Base-by-base conservation (phyloP, 2,113 vertebrate species). In the Melanostigma gelatinosum region DNA sequence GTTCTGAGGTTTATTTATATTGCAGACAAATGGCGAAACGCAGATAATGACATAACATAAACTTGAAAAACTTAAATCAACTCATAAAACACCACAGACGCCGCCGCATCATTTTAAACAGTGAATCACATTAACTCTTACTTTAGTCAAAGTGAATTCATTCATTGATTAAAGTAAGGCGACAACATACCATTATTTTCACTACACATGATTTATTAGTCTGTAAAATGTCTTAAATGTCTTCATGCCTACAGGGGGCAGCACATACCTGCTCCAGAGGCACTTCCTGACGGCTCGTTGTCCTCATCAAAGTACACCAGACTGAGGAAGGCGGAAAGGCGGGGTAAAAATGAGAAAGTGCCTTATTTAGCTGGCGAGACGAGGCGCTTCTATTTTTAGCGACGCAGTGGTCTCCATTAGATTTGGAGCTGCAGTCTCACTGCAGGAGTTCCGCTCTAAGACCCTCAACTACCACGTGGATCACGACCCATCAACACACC, bases 281-380 rank as follows among this genome's bases (percentile, higher is more conserved):
- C 82, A 54, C 85, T 82, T 86, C 80, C 86, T 38, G 83, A 52
- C 40, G 87, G 83, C 27, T 83, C 84, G 71, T 95, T 85, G 72
- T 95, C 92, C 15, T 96, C 95, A 84, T 95, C 95, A 90, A 96
- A 93, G 58, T 94, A 94, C 84, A 95, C 90, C 85, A 96, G 87
- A 75, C 96, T 97, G 70, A 77, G 36, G 63, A 60, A 42, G 22
- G 24, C 40, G 36, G 18, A 73, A 24, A 36, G 3, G 24, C 24
- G 24, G 7, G 54, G 11, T 34, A 22, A 15, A 24, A 81, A 65
- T 15, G n/a, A 75, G 5, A 79, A 74, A 48, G 46, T 27, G 48
- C 15, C n/a, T 77, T 50, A 69, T 77, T 16, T 22, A 20, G 29
- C 46, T 40, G 69, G 32, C 22, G 4, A 61, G 74, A 73, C 58